phyloP scores from a whole-genome alignment of 2,888 invertebrate genomes.

The Cepaea hortensis region DNA sequence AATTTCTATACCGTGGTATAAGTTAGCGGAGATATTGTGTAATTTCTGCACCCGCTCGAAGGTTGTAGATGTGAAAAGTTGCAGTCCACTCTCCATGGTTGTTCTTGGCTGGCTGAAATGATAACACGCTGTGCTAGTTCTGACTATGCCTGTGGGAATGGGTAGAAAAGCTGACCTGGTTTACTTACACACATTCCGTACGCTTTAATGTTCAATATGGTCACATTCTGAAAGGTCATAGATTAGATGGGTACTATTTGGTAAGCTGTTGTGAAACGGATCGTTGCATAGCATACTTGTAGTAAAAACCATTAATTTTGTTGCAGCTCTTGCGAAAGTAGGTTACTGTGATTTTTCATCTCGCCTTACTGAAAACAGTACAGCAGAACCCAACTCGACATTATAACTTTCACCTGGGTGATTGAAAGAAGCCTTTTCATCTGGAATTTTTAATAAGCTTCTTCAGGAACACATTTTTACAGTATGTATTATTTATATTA shows the following conservation, averaged over 20 bases:
- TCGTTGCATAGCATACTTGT: background rate
- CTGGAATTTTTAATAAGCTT: too few species aligned
- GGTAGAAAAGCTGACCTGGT: background rate
- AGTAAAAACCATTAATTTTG: background rate
- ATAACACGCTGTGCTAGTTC: constrained; percentile 8
- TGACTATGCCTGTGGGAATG: background rate
- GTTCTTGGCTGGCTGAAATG: constrained; percentile 23
- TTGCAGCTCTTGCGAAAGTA: too few species aligned
- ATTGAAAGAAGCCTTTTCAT: too few species aligned
- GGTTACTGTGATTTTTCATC: too few species aligned
- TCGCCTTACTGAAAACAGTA: too few species aligned
- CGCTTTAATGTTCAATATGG: background rate
- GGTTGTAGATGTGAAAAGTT: background rate
- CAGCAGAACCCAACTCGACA: too few species aligned
- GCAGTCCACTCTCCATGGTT: constrained; percentile 44
- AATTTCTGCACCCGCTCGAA: background rate
- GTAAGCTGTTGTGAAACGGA: background rate
- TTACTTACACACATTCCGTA: background rate
- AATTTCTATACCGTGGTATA: background rate
- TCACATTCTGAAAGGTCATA: constrained; percentile 3
- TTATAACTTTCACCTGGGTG: too few species aligned
- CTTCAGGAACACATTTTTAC: too few species aligned
- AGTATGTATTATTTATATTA: too few species aligned
- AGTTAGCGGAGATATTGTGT: background rate
- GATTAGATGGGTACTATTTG: too few species aligned